Evolutionary conservation across 2,797 vertebrate species (phyloP).

Genomic region (Poecile montanus): DNA sequence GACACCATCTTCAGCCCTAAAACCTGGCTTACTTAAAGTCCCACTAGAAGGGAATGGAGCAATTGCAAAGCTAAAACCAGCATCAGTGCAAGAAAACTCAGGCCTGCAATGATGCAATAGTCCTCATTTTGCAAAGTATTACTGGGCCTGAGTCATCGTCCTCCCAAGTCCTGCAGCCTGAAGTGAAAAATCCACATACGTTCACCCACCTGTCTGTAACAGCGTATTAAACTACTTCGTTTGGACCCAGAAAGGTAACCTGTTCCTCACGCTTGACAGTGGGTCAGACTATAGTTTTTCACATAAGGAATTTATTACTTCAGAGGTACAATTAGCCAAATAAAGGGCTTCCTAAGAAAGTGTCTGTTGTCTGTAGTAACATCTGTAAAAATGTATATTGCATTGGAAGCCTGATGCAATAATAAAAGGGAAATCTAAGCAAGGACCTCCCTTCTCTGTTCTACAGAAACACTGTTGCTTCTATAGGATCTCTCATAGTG

Average conservation of each 20-base stretch:
- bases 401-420: background rate
- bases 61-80: background rate
- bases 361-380: background rate
- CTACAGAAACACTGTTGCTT: background rate
- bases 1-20: background rate
- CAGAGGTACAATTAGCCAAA: background rate
- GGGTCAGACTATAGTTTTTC: background rate
- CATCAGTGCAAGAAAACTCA: background rate
- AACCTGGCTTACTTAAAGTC: background rate
- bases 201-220: background rate
- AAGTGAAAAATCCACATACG: background rate
- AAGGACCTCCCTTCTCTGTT: background rate
- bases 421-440: background rate
- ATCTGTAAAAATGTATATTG: background rate
- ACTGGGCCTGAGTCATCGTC: background rate
- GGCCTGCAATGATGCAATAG: background rate
- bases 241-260: background rate
- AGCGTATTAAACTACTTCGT: background rate
- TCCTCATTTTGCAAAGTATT: background rate
- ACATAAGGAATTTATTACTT: slow-evolving; percentile 23
- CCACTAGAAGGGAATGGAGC: background rate
- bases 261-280: background rate
- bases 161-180: background rate
- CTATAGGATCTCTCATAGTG: background rate
- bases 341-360: background rate